These are phyloP conservation scores for Philereme transversata DNA, from an alignment of 2,888 invertebrate genomes.

Conservation along the genomic window DNA sequence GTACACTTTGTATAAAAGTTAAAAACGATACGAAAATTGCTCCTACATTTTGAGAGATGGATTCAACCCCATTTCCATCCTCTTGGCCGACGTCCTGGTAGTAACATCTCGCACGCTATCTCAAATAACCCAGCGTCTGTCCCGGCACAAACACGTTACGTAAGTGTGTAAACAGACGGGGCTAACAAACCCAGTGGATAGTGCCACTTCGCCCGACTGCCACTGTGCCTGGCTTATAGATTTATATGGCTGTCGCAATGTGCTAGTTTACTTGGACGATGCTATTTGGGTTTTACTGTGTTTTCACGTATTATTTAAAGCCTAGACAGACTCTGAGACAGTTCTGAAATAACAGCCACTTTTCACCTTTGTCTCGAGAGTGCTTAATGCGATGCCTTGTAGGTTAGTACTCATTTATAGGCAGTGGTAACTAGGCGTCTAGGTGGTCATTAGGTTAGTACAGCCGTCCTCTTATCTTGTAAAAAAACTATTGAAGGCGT, in stretches of 20 bases:
- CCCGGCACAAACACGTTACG: constrained; percentile 27
- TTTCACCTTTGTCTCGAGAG: too few relatives aligned
- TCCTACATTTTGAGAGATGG: background rate
- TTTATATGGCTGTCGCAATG: constrained; percentile 13
- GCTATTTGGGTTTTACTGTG: background rate
- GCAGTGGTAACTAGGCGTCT: too few relatives aligned
- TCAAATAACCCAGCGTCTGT: constrained; percentile 12
- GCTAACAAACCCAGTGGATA: constrained; percentile 19
- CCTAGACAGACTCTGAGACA: too few relatives aligned
- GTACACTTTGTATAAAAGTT: too few relatives aligned
- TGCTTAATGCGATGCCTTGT: too few relatives aligned
- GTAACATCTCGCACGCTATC: constrained; percentile 6
- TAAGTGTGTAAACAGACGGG: constrained; percentile 25
- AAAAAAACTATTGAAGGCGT: too few relatives aligned
- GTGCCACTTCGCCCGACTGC: constrained; percentile 18
- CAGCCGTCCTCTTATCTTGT: too few relatives aligned
- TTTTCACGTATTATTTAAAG: too few relatives aligned
- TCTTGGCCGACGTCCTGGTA: constrained; percentile 1
- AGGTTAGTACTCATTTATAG: too few relatives aligned
- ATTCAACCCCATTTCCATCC: constrained; percentile 3
- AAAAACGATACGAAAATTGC: too few relatives aligned
- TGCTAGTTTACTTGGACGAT: background rate
- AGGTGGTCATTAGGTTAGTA: too few relatives aligned
- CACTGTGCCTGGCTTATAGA: constrained; percentile 9
- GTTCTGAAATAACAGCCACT: too few relatives aligned